Evolutionary conservation across 2,888 invertebrate species (phyloP), one percentile per base, ranked within the genome.

Genomic region (Drosophila mayaguana): DNA sequence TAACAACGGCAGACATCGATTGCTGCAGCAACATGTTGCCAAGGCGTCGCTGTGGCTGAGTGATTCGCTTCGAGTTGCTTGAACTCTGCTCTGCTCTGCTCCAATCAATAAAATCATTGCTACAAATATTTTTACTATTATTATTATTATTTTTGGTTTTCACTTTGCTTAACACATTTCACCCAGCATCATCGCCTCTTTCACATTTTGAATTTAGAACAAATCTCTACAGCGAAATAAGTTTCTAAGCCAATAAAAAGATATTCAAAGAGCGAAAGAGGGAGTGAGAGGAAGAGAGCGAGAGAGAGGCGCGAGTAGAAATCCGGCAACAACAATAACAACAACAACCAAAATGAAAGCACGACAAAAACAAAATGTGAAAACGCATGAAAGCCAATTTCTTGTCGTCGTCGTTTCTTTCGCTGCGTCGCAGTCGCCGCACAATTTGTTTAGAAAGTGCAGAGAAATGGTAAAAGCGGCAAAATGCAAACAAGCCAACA

Each of bases 361-460:
- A 89, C 81, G 82, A 88, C 88, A 86, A 88, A 88, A 88, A 89
- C 86, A 89, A 88, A 87, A 89, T 83, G 81, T 88, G 85, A 87
- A 89, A 87, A 88, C 88, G 80, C 85, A 88, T 85, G 88, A 88
- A 88, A 89, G 78, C 77, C 77, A 77, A 78, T 88, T 80, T 84
- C 78, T 83, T 78, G 75, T 57, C 51, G 56, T 64, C 72, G 55
- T 60, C 72, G 55, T 63, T 73, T 63, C 69, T 62, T 65, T 81
- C 74, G 72, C 70, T 84, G 69, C 73, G 63, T 75, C 71, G 70
- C 70, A 75, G 75, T 81, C 66, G 75, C 70, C 77, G 76, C 76
- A 82, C 83, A 88, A 89, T 91, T 91, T 91, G 91, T 90, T 88
- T 90, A 90, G 91, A 90, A 90, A 91, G 88, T 91, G 90, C 83